These are phyloP conservation scores for Paraescarpia echinospica DNA, from an alignment of 1,140 invertebrate genomes.

Conservation along the genomic window DNA sequence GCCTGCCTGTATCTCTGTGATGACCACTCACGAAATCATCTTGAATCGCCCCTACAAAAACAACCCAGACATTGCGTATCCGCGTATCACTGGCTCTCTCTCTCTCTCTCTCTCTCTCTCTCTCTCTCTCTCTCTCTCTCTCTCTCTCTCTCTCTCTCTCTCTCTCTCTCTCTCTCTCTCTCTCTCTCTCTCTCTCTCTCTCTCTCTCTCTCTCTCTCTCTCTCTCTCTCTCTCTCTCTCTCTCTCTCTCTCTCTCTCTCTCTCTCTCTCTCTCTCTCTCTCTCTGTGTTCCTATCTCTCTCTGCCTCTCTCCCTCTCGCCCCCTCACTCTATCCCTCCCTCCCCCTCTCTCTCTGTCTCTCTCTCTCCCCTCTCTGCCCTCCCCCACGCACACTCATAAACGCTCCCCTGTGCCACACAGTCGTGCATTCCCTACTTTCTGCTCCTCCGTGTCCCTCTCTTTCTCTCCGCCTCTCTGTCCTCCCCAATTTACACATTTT, in stretches of 20 bases:
- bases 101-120: constrained; percentile 14
- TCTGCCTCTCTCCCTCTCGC: constrained; percentile 46
- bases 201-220: constrained; percentile 22
- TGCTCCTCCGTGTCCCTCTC: too few relatives aligned
- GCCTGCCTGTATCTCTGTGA: too few relatives aligned
- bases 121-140: constrained; percentile 27
- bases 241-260: constrained; percentile 29
- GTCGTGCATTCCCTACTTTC: too few relatives aligned
- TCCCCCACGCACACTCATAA: too few relatives aligned
- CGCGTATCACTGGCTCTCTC: background rate
- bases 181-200: constrained; percentile 26
- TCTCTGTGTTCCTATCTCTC: constrained; percentile 34
- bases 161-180: constrained; percentile 26
- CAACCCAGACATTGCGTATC: too few relatives aligned
- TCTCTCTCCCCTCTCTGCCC: too few relatives aligned
- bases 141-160: constrained; percentile 27
- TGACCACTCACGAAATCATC: too few relatives aligned
- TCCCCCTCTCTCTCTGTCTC: constrained; percentile 33
- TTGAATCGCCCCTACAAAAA: too few relatives aligned
- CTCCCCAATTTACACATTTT: too few relatives aligned
- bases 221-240: background rate
- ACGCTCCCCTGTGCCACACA: too few relatives aligned
- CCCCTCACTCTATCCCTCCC: constrained; percentile 42
- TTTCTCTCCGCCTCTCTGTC: too few relatives aligned
- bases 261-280: constrained; percentile 40